Percentiles rank a stretch among this genome's conserved stretches.
Evolutionary conservation across 1,140 invertebrate genomes (phyloP).

Genomic region (Drosophila nannoptera): DNA sequence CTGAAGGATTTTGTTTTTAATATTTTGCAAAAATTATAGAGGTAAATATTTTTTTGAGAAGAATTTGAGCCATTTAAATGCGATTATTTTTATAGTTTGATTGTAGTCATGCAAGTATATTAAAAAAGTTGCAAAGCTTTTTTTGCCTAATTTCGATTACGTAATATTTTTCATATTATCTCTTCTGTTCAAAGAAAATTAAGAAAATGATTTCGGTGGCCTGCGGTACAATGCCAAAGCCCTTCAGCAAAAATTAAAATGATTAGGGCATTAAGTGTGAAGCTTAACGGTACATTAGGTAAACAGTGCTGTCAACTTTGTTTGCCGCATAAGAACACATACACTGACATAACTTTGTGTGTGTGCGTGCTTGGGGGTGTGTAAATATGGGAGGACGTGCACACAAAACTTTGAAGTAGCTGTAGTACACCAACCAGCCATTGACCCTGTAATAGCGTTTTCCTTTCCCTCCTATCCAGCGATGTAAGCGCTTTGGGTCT

Average conservation of each 20-base stretch:
- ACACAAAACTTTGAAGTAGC: conserved; percentile 46
- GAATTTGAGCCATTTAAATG: too few species aligned
- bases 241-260: conserved; percentile 17
- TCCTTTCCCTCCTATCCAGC: neutral
- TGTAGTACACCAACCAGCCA: conserved; percentile 29
- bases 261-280: conserved; percentile 65
- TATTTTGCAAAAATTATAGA: neutral
- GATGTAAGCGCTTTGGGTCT: neutral
- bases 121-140: too few species aligned
- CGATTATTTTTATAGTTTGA: too few species aligned
- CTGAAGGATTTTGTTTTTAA: conserved; percentile 34
- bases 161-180: neutral
- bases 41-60: too few species aligned
- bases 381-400: conserved; percentile 1
- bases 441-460: conserved; percentile 40
- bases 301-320: conserved; percentile 69
- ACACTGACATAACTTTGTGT: conserved; percentile 21
- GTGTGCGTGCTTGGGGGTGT: conserved; percentile 21
- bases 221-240: conserved; percentile 27
- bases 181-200: conserved; percentile 49
- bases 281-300: conserved; percentile 76
- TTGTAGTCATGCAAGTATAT: too few species aligned
- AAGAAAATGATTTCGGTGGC: conserved; percentile 64
- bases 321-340: conserved; percentile 24
- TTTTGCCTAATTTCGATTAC: too few species aligned